Evolutionary conservation across 2,113 vertebrate genomes (phyloP).

Genomic region (Gobio gobio): DNA sequence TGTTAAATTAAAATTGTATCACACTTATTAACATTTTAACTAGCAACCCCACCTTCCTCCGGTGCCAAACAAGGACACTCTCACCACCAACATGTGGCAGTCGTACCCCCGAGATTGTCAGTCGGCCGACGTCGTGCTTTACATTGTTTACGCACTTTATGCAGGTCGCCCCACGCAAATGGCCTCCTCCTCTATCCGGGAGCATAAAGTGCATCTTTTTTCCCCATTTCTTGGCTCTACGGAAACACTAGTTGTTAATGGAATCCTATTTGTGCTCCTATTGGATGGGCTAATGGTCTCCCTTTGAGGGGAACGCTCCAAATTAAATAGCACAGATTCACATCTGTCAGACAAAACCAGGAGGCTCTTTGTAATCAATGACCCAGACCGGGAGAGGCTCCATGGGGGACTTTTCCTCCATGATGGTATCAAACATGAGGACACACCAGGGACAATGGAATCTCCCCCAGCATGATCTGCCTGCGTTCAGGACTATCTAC

Average conservation of each 20-base stretch:
- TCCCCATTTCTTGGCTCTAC: constrained; percentile 67
- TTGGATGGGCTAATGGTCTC: constrained; percentile 81
- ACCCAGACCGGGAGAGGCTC: constrained; percentile 78
- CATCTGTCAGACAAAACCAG: constrained; percentile 85
- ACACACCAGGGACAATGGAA: constrained; percentile 74
- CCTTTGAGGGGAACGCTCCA: constrained; percentile 82
- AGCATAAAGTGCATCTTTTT: constrained; percentile 69
- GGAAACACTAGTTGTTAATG: constrained; percentile 78
- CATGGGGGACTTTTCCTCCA: constrained; percentile 68
- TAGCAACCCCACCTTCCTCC: constrained; percentile 82
- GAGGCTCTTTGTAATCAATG: constrained; percentile 84
- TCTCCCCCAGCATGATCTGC: constrained; percentile 77
- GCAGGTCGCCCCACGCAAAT: constrained; percentile 50
- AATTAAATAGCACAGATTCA: constrained; percentile 84
- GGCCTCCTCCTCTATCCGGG: constrained; percentile 32
- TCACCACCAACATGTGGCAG: constrained; percentile 76
- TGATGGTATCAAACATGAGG: constrained; percentile 72
- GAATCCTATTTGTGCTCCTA: constrained; percentile 82
- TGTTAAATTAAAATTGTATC: constrained; percentile 85
- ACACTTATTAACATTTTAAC: constrained; percentile 85
- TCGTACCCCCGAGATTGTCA: constrained; percentile 66
- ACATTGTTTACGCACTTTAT: constrained; percentile 38
- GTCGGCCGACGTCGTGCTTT: constrained; percentile 11
- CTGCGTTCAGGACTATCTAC: constrained; percentile 64
- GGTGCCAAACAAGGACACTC: constrained; percentile 79